phyloP scores from a whole-genome alignment of 2,113 vertebrate species.

The Chamaetylas fuelleborni region DNA sequence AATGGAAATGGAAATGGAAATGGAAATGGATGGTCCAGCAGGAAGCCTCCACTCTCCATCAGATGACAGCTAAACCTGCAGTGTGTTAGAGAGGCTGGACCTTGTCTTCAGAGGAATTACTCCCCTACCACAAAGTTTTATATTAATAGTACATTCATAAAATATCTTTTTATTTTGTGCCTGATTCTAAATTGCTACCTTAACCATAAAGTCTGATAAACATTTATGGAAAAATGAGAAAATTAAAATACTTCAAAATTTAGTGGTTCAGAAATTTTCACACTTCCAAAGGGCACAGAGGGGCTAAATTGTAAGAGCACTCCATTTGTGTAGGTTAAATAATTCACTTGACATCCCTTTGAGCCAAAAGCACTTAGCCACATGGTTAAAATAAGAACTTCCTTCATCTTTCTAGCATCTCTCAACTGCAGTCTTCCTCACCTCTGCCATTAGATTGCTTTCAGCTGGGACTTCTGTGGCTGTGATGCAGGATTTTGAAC shows the following conservation, averaged over 20 bases:
- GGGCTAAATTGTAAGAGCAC: neutral
- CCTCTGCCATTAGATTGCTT: neutral
- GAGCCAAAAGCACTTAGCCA: neutral
- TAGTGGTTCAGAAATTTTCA: neutral
- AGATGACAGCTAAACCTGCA: neutral
- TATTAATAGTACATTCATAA: neutral
- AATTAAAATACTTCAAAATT: neutral
- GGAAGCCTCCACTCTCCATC: neutral
- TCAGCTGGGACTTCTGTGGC: neutral
- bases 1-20: neutral
- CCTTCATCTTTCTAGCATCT: neutral
- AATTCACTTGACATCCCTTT: neutral
- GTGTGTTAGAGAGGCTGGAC: neutral
- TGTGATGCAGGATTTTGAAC: neutral
- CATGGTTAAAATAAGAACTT: neutral
- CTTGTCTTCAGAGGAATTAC: neutral
- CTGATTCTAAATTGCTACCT: neutral
- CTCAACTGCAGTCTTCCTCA: neutral
- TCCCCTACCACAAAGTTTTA: neutral
- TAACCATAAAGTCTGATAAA: neutral
- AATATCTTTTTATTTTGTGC: neutral
- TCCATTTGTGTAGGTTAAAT: neutral
- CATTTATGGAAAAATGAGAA: neutral
- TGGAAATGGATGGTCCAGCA: neutral
- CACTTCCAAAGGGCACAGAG: neutral